Conservation (phyloP, 1,140 invertebrate genomes). For the Phymastichus coffea region DNA sequence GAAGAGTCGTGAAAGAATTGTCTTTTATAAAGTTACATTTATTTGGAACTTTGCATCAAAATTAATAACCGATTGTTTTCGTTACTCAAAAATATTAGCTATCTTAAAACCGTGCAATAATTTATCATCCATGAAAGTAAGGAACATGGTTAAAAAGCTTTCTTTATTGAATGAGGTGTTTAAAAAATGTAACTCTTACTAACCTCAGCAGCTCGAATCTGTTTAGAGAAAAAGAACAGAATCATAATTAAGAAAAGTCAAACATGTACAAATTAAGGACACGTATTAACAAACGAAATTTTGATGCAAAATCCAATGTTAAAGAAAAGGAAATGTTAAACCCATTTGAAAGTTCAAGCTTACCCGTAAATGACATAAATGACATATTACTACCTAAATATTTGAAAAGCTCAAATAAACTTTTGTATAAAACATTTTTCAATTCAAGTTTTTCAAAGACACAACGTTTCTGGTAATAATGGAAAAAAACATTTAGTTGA, state of each 20-base stretch:
- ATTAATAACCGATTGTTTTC: background rate
- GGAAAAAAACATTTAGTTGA: no score
- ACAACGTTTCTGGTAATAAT: no score
- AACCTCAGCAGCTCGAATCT: slow-evolving; percentile 11
- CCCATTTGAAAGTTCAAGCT: no score
- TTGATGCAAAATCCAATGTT: slow-evolving; percentile 12
- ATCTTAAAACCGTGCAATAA: no score
- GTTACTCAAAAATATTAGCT: no score
- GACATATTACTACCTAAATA: no score
- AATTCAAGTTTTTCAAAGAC: no score
- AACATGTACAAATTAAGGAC: no score
- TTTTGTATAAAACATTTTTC: no score
- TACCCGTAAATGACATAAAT: no score
- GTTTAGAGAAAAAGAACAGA: slow-evolving; percentile 11
- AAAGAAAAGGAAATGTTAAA: background rate
- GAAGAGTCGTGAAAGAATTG: no score
- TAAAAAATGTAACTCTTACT: slow-evolving; percentile 7
- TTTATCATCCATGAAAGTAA: background rate
- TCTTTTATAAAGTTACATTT: background rate
- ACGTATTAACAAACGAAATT: slow-evolving; percentile 9
- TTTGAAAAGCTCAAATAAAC: no score
- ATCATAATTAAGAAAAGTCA: background rate
- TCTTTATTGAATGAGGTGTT: background rate
- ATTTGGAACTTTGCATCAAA: slow-evolving; percentile 3
- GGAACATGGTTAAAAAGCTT: background rate